Evolutionary conservation across 2,888 invertebrate genomes (phyloP), one percentile per base, ranked within the genome.

Genomic region (Synanthedon vespiformis): DNA sequence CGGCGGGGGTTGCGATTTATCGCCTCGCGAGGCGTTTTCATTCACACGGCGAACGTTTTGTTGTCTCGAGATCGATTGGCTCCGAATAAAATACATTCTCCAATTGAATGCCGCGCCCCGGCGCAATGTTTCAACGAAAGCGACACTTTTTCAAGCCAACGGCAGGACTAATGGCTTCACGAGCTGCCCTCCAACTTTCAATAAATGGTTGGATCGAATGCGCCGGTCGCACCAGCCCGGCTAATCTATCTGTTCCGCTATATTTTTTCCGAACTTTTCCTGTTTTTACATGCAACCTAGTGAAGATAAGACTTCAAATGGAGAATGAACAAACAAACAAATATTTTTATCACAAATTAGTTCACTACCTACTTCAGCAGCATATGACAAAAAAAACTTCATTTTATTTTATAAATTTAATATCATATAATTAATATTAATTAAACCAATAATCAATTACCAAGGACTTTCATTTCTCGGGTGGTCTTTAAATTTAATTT

Each of bases 31-130:
- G 85, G 78, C 79, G 77, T 76, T 81, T 73, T 69, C 34, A 78
- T 79, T 81, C 80, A 75, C 80, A 75, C 80, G 57, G 70, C 65
- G 77, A 80, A 80, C 79, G 79, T 84, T 82, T 82, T 80, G 81
- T 81, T 81, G 80, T 73, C 73, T 72, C 63, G 68, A 84, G 85
- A 84, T 85, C 83, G 84, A 87, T 85, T 78, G 83, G 77, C 64
- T 71, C 64, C 67, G 78, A 81, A 84, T 84, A 83, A 87, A 85
- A 85, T 82, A 83, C 80, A 80, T 80, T 80, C 74, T 65, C 72
- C 80, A 84, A 85, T 84, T 82, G 82, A 83, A 84, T 78, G 77
- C 78, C 75, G 71, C 71, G 66, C 69, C 68, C 67, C 65, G 57
- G 72, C 48, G 77, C 78, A 78, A 84, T 83, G 83, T 84, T 84